phyloP scores from a whole-genome alignment of 1,140 invertebrate genomes.

The Pseudomyrmex dendroicus region DNA sequence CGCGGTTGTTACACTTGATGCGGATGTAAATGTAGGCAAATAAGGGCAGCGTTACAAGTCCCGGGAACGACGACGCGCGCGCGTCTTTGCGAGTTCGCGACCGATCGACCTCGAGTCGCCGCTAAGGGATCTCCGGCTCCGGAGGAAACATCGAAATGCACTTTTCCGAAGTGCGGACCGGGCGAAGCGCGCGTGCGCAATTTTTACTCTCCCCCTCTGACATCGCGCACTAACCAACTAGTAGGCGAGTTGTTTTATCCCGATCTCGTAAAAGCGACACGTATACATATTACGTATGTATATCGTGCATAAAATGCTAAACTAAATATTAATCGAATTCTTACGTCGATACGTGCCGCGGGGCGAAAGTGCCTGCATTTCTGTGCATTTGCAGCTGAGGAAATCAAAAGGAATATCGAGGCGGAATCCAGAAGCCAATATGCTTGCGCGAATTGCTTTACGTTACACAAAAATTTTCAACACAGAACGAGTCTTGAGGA shows the following conservation, averaged over 20 bases:
- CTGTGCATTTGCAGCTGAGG: background rate
- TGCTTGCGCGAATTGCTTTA: background rate
- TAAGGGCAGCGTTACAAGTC: slow-evolving; percentile 45
- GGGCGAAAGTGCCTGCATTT: background rate
- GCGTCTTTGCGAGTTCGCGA: slow-evolving; percentile 36
- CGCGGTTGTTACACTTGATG: slow-evolving; percentile 42
- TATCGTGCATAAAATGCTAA: slow-evolving; percentile 34
- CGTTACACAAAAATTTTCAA: background rate
- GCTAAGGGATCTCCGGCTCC: slow-evolving; percentile 19
- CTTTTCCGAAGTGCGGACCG: slow-evolving; percentile 55
- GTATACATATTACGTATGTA: background rate
- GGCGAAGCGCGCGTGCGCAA: background rate
- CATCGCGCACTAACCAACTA: slow-evolving; percentile 32
- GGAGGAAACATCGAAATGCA: slow-evolving; percentile 60
- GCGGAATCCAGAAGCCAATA: background rate
- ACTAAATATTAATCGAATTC: slow-evolving; percentile 66
- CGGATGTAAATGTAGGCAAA: slow-evolving; percentile 55
- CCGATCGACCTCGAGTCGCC: background rate
- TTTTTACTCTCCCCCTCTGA: slow-evolving; percentile 28
- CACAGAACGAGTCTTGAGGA: background rate
- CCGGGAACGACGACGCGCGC: background rate
- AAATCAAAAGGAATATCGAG: background rate
- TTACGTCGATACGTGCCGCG: background rate
- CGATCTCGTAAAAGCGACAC: slow-evolving; percentile 45
- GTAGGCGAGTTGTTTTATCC: slow-evolving; percentile 28